Percentiles rank a stretch among this genome's conserved stretches.
Evolutionary conservation across 2,888 invertebrate species (phyloP).

Genomic region (Lydus trimaculatus): DNA sequence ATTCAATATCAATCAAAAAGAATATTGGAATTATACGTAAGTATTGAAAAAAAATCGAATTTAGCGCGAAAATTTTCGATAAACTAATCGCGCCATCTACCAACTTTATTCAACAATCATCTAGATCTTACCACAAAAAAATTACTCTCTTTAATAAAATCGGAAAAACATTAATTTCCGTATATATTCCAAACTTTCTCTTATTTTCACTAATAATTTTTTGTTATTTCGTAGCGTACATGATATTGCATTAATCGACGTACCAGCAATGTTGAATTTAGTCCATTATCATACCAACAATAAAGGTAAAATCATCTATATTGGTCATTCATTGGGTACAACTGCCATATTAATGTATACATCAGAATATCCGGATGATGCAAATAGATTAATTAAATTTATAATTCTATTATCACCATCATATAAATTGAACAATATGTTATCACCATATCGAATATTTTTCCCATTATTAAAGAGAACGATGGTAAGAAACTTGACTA

Average conservation of each 20-base stretch:
- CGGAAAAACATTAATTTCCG: too few relatives aligned
- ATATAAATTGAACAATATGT: conserved; percentile 66
- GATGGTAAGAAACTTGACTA: conserved; percentile 40
- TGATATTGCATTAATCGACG: conserved; percentile 51
- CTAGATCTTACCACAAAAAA: too few relatives aligned
- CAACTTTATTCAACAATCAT: too few relatives aligned
- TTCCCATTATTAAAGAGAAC: conserved; percentile 65
- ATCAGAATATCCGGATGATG: conserved; percentile 72
- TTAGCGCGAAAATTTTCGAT: not conserved
- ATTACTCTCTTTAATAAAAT: too few relatives aligned
- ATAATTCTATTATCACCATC: conserved; percentile 73
- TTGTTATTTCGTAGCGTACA: conserved; percentile 48
- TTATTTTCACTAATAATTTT: not conserved
- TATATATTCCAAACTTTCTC: too few relatives aligned
- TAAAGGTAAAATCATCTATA: conserved; percentile 66
- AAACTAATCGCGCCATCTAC: not conserved
- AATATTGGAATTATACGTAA: conserved; percentile 57
- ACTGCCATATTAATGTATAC: conserved; percentile 75
- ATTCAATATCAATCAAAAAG: conserved; percentile 47
- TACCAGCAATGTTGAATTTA: conserved; percentile 51
- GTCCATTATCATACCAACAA: not conserved
- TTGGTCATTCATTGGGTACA: conserved; percentile 92
- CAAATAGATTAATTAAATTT: conserved; percentile 70
- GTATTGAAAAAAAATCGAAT: conserved; percentile 4
- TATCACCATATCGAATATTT: conserved; percentile 69